Evolutionary conservation across 2,888 invertebrate genomes (phyloP).

Genomic region (Drosophila demipolita): DNA sequence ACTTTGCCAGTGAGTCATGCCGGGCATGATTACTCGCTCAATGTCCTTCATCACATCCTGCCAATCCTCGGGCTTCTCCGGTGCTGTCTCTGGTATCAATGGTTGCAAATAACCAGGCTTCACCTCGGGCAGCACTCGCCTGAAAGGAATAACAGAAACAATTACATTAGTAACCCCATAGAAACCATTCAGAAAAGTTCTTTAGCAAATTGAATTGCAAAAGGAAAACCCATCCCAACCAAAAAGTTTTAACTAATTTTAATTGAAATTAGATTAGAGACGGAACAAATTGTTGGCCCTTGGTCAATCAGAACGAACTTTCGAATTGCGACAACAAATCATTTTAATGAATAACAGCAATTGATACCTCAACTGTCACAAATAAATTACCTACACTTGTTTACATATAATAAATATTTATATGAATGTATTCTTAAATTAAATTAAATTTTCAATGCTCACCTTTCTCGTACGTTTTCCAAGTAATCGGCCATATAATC

Average conservation of each 20-base stretch:
- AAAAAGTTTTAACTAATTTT: background rate
- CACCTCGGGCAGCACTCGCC: slow-evolving; percentile 95
- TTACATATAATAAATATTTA: slow-evolving; percentile 14
- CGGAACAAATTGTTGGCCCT: slow-evolving; percentile 38
- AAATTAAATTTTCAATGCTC: slow-evolving; percentile 48
- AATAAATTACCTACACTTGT: background rate
- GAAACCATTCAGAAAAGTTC: slow-evolving; percentile 34
- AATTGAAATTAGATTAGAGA: background rate
- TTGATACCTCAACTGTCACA: background rate
- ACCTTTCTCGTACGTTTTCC: slow-evolving; percentile 97
- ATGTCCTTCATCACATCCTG: slow-evolving; percentile 96
- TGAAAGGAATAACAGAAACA: slow-evolving; percentile 83
- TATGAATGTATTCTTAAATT: slow-evolving; percentile 32
- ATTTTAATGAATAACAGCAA: slow-evolving; percentile 35
- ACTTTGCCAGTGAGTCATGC: slow-evolving; percentile 98
- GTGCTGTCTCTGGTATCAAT: slow-evolving; percentile 93
- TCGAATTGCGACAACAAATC: slow-evolving; percentile 67
- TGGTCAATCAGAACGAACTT: slow-evolving; percentile 71
- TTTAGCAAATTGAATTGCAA: slow-evolving; percentile 52
- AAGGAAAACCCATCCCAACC: background rate
- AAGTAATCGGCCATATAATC: slow-evolving; percentile 97
- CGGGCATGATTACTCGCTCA: slow-evolving; percentile 98
- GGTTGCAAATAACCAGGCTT: slow-evolving; percentile 96
- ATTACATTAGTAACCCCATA: slow-evolving; percentile 58
- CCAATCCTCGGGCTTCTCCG: slow-evolving; percentile 94